Evolutionary conservation across 2,888 invertebrate genomes (phyloP).

Genomic region (Cremastinae sp.): DNA sequence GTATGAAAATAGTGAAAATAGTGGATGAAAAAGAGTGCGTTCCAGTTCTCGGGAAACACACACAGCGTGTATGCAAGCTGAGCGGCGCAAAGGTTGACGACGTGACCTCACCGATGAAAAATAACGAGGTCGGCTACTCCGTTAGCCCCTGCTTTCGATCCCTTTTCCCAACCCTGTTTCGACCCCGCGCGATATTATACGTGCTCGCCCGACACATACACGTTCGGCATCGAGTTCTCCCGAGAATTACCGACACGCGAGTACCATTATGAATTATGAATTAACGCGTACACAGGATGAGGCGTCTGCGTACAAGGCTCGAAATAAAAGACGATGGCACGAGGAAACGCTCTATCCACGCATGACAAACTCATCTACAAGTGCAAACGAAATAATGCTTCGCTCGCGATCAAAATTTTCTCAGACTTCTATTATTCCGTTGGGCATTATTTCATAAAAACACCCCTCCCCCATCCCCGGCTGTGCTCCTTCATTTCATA

Average conservation of each 20-base stretch:
- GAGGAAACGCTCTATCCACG: conserved; percentile 12
- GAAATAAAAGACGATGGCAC: conserved; percentile 46
- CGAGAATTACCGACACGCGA: conserved; percentile 75
- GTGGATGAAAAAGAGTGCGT: not conserved
- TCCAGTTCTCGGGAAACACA: conserved; percentile 10
- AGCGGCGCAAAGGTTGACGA: conserved; percentile 27
- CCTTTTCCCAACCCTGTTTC: conserved; percentile 3
- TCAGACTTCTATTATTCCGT: conserved; percentile 30
- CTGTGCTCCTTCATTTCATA: no score
- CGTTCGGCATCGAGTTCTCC: conserved; percentile 52
- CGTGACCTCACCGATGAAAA: conserved; percentile 62
- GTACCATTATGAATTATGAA: conserved; percentile 76
- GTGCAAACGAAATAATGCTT: no score
- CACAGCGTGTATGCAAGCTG: conserved; percentile 17
- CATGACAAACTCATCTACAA: not conserved
- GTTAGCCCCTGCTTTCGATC: conserved; percentile 23
- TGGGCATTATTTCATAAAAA: no score
- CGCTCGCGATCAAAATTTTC: conserved; percentile 10
- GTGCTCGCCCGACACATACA: conserved; percentile 49
- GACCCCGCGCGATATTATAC: conserved; percentile 53
- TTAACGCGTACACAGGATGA: conserved; percentile 67
- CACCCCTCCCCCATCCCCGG: no score
- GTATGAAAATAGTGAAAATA: no score
- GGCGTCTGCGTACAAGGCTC: conserved; percentile 6
- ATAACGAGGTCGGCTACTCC: conserved; percentile 68